Base-by-base conservation (phyloP, 2,888 invertebrate species). In the Anorthoa munda region DNA sequence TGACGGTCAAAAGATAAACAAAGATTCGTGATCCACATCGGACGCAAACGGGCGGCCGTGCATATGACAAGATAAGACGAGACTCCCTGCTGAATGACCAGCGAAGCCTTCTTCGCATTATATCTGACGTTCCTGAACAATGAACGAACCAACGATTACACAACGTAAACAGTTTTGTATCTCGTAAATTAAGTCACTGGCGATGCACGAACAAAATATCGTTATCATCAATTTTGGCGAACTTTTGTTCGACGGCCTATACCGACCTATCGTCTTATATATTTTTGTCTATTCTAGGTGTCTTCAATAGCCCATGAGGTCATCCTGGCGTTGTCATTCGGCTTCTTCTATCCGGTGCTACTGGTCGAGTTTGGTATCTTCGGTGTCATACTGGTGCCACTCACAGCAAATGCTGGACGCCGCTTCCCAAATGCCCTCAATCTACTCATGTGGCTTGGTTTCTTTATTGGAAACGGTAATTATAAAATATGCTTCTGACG, bases 291-390 rank as follows among this genome's bases (percentile, higher is more conserved):
- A 1, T 72, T 67, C 13, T 88, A 98, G 88, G 94, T 99, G 15
- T 99, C 99, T 0, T 98, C 99, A 0, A 87, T 98, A 2, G 97
- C 99, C 75, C 99, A 99, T 92, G 99, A 99, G 92, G 98, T 98
- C 92, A 97, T 99, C 67, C 91, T 99, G 45, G 97, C 97, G 1
- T 97, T 98, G 64, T 97, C 98, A 0, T 97, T 99, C 86, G 97
- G 98, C 50, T 98, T 99, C 92, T 99, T 99, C 93, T 99, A 98
- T 89, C 99, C 99, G 0, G 97, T 98, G 4, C 96, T 99, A 89
- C 97, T 99, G 87, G 84, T 98, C 17, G 94, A 98, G 86, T 99
- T 99, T 90, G 97, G 97, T 45, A 97, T 97, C 0, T 94, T 98
- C 50, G 98, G 98, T 17, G 93, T 97, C 84, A 90, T 97, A 18